A percentile compares a stretch with the other conserved stretches of the same genome.
phyloP scores from a whole-genome alignment of 1,140 invertebrate species.

The Neodiprion lecontei region DNA sequence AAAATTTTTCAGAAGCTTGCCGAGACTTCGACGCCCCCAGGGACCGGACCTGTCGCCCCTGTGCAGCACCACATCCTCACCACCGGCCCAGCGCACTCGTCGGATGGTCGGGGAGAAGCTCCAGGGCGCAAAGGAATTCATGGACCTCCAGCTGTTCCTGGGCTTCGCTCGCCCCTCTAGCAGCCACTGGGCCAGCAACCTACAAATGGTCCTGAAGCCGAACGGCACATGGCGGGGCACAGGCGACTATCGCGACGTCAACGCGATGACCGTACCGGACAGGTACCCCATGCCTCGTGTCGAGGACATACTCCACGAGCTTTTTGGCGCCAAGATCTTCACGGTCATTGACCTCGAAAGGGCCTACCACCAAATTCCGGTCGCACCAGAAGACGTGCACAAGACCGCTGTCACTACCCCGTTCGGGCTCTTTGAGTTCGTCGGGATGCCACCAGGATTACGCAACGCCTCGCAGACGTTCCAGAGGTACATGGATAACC shows the following conservation, averaged over 20 bases:
- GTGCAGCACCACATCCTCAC: constrained; percentile 21
- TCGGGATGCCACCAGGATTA: constrained; percentile 25
- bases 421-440: constrained; percentile 34
- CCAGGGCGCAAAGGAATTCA: neutral
- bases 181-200: constrained; percentile 45
- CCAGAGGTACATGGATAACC: no score
- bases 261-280: constrained; percentile 45
- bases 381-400: constrained; percentile 23
- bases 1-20: constrained; percentile 29
- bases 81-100: constrained; percentile 18
- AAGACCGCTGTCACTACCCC: constrained; percentile 25
- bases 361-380: constrained; percentile 53
- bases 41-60: constrained; percentile 34
- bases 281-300: constrained; percentile 39
- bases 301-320: constrained; percentile 23
- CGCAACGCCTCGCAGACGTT: no score
- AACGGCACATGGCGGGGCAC: constrained; percentile 37
- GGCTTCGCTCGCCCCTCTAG: constrained; percentile 18
- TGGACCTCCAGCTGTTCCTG: constrained; percentile 10
- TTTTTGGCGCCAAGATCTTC: constrained; percentile 45
- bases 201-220: constrained; percentile 45
- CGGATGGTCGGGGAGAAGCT: constrained; percentile 22
- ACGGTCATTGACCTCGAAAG: constrained; percentile 49
- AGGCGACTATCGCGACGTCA: constrained; percentile 48
- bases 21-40: no score